Percentiles rank a stretch among this genome's conserved stretches.
Conservation (phyloP, 2,888 invertebrate species). For the Dynastes tityus region DNA sequence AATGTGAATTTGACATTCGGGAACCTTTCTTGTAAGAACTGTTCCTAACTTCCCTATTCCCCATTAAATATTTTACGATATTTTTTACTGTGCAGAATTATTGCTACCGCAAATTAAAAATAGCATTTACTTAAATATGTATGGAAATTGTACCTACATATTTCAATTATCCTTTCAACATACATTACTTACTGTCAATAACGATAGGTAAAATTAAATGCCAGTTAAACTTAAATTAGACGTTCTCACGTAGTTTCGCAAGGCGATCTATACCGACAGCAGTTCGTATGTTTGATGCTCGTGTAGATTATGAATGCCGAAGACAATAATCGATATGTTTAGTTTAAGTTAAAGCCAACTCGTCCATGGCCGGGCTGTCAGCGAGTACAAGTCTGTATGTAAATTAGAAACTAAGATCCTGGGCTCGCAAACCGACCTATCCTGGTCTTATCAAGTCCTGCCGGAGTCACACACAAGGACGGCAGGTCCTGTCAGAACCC, state of each 20-base stretch:
- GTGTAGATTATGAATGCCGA: slow-evolving; percentile 47
- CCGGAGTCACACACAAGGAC: slow-evolving; percentile 59
- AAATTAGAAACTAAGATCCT: slow-evolving; percentile 59
- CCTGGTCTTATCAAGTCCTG: slow-evolving; percentile 59
- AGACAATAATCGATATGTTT: slow-evolving; percentile 53
- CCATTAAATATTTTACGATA: no score
- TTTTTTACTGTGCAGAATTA: no score
- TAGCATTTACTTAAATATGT: no score
- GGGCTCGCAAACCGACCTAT: slow-evolving; percentile 57
- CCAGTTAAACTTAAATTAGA: slow-evolving; percentile 7
- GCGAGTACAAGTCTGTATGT: slow-evolving; percentile 59
- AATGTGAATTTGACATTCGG: no score
- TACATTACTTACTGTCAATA: background rate
- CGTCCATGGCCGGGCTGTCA: slow-evolving; percentile 58
- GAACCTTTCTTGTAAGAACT: no score
- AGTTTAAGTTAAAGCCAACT: slow-evolving; percentile 57
- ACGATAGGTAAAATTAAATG: background rate
- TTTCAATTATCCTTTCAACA: background rate
- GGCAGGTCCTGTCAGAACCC: slow-evolving; percentile 58
- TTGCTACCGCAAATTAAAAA: no score
- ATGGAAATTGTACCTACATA: background rate
- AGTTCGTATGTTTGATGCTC: slow-evolving; percentile 44
- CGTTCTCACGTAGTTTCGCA: background rate
- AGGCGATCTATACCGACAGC: slow-evolving; percentile 17
- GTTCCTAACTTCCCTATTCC: no score